Evolutionary conservation across 2,888 invertebrate genomes (phyloP).

Genomic region (Drosophila acutilabella): DNA sequence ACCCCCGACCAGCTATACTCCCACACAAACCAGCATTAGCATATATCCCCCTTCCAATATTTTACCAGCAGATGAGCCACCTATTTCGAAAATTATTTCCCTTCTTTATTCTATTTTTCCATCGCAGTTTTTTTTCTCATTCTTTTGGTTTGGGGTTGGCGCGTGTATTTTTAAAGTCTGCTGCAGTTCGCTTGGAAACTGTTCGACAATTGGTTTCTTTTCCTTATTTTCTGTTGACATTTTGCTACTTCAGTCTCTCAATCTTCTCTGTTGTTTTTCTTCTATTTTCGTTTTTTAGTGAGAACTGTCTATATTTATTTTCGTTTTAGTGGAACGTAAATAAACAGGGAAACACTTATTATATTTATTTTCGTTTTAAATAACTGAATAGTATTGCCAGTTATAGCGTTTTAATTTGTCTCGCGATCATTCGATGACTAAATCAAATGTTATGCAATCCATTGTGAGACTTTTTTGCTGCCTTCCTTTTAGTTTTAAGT

Average conservation of each 20-base stretch:
- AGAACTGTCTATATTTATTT: constrained; percentile 69
- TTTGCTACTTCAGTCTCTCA: constrained; percentile 54
- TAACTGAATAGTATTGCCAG: constrained; percentile 32
- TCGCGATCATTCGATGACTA: constrained; percentile 27
- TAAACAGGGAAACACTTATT: constrained; percentile 67
- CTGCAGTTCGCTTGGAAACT: constrained; percentile 49
- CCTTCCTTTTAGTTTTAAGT: not conserved
- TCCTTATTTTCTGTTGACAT: constrained; percentile 63
- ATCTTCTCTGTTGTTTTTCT: constrained; percentile 3
- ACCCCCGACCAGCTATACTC: constrained; percentile 14
- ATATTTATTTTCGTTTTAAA: constrained; percentile 55
- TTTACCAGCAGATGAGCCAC: constrained; percentile 13
- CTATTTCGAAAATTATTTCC: constrained; percentile 9
- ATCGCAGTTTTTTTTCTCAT: not conserved
- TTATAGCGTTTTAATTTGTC: constrained; percentile 31
- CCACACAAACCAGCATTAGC: constrained; percentile 21
- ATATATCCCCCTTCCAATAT: not conserved
- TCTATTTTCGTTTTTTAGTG: constrained; percentile 2
- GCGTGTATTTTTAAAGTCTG: constrained; percentile 39
- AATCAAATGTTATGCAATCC: constrained; percentile 13
- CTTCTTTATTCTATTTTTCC: constrained; percentile 3
- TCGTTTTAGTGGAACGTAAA: constrained; percentile 69
- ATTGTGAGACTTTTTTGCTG: not conserved
- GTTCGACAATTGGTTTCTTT: constrained; percentile 34
- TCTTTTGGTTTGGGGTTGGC: constrained; percentile 15